Percentiles rank a stretch among this genome's conserved stretches.
Evolutionary conservation across 2,113 vertebrate species (phyloP).

Genomic region (Phaetusa simplex): DNA sequence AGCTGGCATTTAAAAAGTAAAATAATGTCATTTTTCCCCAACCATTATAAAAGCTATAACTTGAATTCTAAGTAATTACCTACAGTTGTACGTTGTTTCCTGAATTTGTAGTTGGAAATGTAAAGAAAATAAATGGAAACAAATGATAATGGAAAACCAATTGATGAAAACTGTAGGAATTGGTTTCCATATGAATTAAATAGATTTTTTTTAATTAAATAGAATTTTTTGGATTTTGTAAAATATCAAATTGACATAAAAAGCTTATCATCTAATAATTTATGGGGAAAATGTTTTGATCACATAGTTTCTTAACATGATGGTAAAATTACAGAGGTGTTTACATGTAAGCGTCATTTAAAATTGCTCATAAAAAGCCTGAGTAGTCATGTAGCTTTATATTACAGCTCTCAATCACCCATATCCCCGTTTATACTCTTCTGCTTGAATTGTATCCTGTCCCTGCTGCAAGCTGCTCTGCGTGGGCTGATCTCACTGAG

Average conservation of each 20-base stretch:
- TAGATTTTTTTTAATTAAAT: background rate
- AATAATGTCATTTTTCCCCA: background rate
- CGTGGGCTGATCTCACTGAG: background rate
- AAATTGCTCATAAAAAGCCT: background rate
- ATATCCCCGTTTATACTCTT: background rate
- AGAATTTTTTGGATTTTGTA: background rate
- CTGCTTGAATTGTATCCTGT: background rate
- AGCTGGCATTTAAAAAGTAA: background rate
- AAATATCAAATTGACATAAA: background rate
- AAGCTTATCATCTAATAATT: background rate
- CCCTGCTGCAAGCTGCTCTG: background rate
- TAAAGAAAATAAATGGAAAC: background rate
- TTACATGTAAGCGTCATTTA: background rate
- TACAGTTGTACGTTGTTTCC: background rate
- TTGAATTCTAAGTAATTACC: background rate
- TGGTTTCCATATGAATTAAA: background rate
- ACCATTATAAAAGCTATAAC: background rate
- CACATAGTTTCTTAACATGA: background rate
- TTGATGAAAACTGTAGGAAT: background rate
- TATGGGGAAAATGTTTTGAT: background rate
- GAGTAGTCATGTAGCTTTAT: background rate
- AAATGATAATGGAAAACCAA: background rate
- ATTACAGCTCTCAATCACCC: background rate
- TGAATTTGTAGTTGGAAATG: background rate
- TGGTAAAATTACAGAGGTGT: background rate